phyloP scores from a whole-genome alignment of 2,113 vertebrate genomes.

The Aythya baeri region DNA sequence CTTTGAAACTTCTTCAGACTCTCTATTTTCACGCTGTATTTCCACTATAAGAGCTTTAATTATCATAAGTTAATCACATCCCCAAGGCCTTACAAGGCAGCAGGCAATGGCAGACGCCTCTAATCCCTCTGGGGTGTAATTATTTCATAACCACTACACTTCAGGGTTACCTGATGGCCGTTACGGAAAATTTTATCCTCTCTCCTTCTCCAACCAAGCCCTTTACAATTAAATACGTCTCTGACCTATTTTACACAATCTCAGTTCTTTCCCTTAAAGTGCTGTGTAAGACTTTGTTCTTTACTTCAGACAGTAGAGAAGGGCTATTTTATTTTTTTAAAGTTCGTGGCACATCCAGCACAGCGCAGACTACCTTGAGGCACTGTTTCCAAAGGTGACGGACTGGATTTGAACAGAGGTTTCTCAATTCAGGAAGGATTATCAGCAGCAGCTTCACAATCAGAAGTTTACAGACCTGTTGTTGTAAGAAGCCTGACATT shows the following conservation, averaged over 20 bases:
- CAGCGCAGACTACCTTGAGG: not conserved
- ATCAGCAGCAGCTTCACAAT: slow-evolving; percentile 20
- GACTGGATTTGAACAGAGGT: not conserved
- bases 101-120: not conserved
- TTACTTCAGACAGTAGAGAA: slow-evolving; percentile 46
- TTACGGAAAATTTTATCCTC: slow-evolving; percentile 38
- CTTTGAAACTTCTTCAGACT: not conserved
- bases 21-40: slow-evolving; percentile 1
- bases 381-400: slow-evolving; percentile 16
- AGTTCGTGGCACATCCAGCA: slow-evolving; percentile 11
- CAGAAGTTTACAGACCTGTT: not conserved
- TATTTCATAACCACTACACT: slow-evolving; percentile 58
- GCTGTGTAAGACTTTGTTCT: slow-evolving; percentile 27
- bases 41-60: slow-evolving; percentile 59
- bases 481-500: not conserved
- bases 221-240: slow-evolving; percentile 58
- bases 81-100: slow-evolving; percentile 16
- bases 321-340: not conserved
- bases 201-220: slow-evolving; percentile 1
- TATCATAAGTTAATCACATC: slow-evolving; percentile 62
- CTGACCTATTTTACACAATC: slow-evolving; percentile 58
- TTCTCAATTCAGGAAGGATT: slow-evolving; percentile 53
- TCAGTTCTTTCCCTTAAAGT: slow-evolving; percentile 35
- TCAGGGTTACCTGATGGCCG: slow-evolving; percentile 44
- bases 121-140: slow-evolving; percentile 48